Evolutionary conservation across 2,797 vertebrate genomes (phyloP).

Genomic region (Sciaenops ocellatus): DNA sequence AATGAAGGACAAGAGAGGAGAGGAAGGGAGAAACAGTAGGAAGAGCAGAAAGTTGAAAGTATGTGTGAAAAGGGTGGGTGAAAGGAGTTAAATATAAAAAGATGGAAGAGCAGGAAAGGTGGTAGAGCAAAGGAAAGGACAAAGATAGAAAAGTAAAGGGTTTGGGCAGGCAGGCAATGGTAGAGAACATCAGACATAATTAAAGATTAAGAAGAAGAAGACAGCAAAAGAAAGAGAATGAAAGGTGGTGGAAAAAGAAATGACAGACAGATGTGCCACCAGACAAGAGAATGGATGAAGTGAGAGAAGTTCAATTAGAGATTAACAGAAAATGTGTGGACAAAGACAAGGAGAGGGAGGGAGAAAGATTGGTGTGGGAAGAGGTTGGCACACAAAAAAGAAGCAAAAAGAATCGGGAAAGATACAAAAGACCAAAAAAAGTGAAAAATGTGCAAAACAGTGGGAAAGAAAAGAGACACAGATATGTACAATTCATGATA

Average conservation of each 20-base stretch:
- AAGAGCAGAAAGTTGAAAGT: slow-evolving; percentile 23
- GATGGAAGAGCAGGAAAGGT: not conserved
- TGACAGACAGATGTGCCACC: not conserved
- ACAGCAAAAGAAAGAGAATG: not conserved
- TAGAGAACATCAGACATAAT: not conserved
- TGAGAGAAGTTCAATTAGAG: not conserved
- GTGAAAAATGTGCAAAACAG: slow-evolving; percentile 12
- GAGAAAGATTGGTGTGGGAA: not conserved
- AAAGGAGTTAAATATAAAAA: slow-evolving; percentile 2
- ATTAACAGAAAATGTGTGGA: slow-evolving; percentile 11
- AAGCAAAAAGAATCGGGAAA: slow-evolving; percentile 17
- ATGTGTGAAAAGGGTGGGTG: slow-evolving; percentile 2
- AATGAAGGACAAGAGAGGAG: slow-evolving; percentile 41
- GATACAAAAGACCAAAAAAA: slow-evolving; percentile 12
- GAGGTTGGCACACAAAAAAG: slow-evolving; percentile 6
- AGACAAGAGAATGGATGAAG: slow-evolving; percentile 2
- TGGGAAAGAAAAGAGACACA: slow-evolving; percentile 47
- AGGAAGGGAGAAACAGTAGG: slow-evolving; percentile 22
- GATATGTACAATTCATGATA: slow-evolving; percentile 62
- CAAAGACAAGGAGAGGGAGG: not conserved
- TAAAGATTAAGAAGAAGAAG: not conserved
- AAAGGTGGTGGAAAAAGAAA: slow-evolving; percentile 6
- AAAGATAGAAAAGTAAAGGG: not conserved
- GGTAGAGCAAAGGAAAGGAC: slow-evolving; percentile 8
- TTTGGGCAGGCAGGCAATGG: slow-evolving; percentile 17